A percentile compares a stretch with the other conserved stretches of the same genome.
Conservation (phyloP, 1,140 invertebrate species). For the Zeugodacus cucurbitae region DNA sequence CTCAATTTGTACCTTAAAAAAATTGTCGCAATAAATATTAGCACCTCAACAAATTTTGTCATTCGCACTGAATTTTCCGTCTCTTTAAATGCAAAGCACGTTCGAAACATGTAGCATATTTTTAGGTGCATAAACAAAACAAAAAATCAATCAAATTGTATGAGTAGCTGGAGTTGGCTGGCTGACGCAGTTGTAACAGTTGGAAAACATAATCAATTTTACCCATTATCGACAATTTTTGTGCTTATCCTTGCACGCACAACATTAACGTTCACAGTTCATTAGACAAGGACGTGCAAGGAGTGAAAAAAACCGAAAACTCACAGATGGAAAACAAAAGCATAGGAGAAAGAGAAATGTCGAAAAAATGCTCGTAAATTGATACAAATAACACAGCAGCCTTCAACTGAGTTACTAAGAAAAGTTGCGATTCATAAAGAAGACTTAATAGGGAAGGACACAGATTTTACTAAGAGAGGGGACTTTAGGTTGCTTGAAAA, state of each 20-base stretch:
- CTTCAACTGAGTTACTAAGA: background rate
- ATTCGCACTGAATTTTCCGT: background rate
- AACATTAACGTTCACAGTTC: conserved; percentile 4
- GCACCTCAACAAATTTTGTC: background rate
- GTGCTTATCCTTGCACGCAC: conserved; percentile 16
- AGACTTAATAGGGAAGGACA: no score
- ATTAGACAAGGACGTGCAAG: background rate
- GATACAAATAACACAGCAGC: background rate
- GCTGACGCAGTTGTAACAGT: background rate
- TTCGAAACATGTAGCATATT: background rate
- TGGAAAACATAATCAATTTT: background rate
- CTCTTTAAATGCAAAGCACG: background rate
- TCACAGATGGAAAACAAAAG: background rate
- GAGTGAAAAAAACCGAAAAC: background rate
- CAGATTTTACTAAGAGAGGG: background rate
- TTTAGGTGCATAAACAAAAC: conserved; percentile 7
- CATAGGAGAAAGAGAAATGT: background rate
- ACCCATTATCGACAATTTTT: background rate
- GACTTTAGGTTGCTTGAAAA: background rate
- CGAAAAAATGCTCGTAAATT: background rate
- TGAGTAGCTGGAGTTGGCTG: background rate
- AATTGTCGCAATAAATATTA: background rate
- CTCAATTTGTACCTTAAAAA: background rate
- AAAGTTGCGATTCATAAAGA: background rate
- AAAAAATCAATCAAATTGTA: background rate